A percentile compares a stretch with the other conserved stretches of the same genome.
Conservation (phyloP, 2,888 invertebrate genomes). For the Merodon equestris region DNA sequence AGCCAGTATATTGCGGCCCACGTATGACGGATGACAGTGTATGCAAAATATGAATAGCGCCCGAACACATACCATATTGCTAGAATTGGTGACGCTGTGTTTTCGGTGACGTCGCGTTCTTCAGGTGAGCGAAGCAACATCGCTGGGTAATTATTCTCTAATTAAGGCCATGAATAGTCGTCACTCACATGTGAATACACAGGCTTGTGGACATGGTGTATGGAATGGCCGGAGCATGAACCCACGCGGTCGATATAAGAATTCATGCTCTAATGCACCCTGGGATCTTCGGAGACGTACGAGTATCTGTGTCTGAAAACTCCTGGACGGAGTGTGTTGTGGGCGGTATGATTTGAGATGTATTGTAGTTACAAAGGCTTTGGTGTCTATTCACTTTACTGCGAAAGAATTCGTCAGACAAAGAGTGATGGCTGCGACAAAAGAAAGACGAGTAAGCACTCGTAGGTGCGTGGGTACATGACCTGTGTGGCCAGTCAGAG, state of each 20-base stretch:
- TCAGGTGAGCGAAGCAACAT: conserved; percentile 63
- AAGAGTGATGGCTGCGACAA: conserved; percentile 17
- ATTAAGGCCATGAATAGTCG: conserved; percentile 76
- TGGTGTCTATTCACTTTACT: conserved; percentile 34
- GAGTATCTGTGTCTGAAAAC: conserved; percentile 11
- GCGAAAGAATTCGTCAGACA: conserved; percentile 5
- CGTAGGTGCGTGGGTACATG: conserved; percentile 7
- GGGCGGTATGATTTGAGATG: conserved; percentile 31
- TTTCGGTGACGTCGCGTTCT: background rate
- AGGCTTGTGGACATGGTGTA: conserved; percentile 16
- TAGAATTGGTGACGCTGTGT: conserved; percentile 24
- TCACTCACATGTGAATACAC: conserved; percentile 48
- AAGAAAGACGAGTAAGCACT: conserved; percentile 32
- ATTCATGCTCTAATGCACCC: background rate
- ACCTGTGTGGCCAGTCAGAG: conserved; percentile 6
- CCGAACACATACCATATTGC: conserved; percentile 40
- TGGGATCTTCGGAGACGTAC: conserved; percentile 11
- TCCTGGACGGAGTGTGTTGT: no score
- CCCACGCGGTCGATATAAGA: background rate
- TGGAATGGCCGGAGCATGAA: conserved; percentile 19
- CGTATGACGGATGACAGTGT: conserved; percentile 35
- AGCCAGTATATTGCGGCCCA: conserved; percentile 37
- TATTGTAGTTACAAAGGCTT: conserved; percentile 17
- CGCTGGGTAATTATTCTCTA: conserved; percentile 76
- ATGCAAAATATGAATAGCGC: conserved; percentile 52